These are phyloP conservation scores for Chondrosia reniformis DNA, from an alignment of 37 sponge, comb jelly and placozoan species.

Conservation along the genomic window DNA sequence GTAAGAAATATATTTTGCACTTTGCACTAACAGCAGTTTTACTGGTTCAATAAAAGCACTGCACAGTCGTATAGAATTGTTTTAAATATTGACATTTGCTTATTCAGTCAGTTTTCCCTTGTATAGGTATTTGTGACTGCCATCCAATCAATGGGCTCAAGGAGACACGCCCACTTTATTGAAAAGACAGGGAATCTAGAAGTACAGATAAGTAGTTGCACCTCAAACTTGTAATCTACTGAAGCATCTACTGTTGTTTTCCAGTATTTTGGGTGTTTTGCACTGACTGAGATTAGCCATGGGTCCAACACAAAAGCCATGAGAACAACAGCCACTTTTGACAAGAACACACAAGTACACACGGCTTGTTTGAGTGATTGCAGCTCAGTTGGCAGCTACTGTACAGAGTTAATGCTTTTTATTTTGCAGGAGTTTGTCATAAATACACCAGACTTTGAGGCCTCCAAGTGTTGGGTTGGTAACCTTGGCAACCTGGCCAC, in stretches of 20 bases:
- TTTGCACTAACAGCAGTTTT: too few species aligned
- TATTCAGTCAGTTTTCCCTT: too few species aligned
- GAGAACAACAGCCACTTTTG: constrained; percentile 94
- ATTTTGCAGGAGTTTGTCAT: constrained; percentile 82
- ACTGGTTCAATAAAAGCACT: too few species aligned
- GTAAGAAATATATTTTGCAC: too few species aligned
- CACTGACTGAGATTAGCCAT: constrained; percentile 93
- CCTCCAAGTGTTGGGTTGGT: constrained; percentile 90
- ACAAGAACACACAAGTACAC: constrained; percentile 74
- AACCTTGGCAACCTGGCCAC: constrained; percentile 86
- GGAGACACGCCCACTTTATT: background rate
- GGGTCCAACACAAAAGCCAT: constrained; percentile 88
- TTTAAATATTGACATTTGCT: too few species aligned
- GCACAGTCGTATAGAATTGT: too few species aligned
- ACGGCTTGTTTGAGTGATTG: background rate
- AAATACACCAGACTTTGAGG: constrained; percentile 93
- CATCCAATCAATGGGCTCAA: background rate
- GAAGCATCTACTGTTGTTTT: background rate
- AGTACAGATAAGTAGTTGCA: background rate
- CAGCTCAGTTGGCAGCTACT: background rate
- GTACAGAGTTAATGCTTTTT: background rate
- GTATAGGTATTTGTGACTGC: background rate
- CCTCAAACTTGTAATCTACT: background rate
- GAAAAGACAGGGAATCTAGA: background rate
- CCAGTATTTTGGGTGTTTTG: constrained; percentile 80